Evolutionary conservation across 2,888 invertebrate species (phyloP).

Genomic region (Drosophila lacicola): DNA sequence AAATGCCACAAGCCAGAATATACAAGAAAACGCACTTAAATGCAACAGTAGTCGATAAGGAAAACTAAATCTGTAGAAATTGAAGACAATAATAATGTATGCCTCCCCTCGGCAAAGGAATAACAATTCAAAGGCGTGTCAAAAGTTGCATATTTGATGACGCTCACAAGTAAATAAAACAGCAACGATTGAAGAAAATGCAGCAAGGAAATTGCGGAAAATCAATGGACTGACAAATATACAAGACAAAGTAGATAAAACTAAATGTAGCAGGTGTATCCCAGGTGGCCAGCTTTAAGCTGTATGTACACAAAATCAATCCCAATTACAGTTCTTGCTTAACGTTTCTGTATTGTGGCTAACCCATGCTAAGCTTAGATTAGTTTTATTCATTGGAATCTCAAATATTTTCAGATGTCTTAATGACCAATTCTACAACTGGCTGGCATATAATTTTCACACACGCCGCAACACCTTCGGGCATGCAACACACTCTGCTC

Average conservation of each 20-base stretch:
- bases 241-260: neutral
- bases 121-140: conserved; percentile 32
- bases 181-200: conserved; percentile 8
- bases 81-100: conserved; percentile 16
- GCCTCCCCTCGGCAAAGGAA: conserved; percentile 1
- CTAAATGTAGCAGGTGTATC: neutral
- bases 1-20: neutral
- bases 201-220: conserved; percentile 1
- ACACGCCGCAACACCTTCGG: conserved; percentile 6
- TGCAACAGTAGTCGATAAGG: neutral
- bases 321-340: neutral
- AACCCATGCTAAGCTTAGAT: neutral
- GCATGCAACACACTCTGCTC: neutral
- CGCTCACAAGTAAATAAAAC: neutral
- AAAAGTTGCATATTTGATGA: conserved; percentile 33
- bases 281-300: neutral
- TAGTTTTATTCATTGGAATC: neutral
- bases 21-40: conserved; percentile 10
- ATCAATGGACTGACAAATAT: neutral
- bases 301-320: no score
- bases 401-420: neutral
- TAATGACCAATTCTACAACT: conserved; percentile 6
- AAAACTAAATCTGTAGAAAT: neutral
- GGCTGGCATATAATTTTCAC: neutral
- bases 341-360: neutral